phyloP scores from a whole-genome alignment of 53 echinoderm and acorn worm species.

The Antedon mediterranea region DNA sequence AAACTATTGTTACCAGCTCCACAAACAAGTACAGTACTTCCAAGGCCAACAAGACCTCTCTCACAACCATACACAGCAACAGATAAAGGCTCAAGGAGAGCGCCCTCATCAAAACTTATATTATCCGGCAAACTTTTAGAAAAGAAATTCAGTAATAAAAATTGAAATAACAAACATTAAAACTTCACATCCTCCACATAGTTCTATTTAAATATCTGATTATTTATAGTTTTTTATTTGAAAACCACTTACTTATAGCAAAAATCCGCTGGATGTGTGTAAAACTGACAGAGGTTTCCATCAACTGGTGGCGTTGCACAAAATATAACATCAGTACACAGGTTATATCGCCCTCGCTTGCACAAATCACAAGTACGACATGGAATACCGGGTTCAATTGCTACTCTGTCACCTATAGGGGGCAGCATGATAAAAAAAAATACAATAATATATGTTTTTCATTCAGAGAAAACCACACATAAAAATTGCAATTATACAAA shows the following conservation, averaged over 20 bases:
- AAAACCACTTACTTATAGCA: slow-evolving; percentile 30
- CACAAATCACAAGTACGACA: slow-evolving; percentile 32
- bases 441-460: not conserved
- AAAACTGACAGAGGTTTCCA: slow-evolving; percentile 29
- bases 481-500: too few species aligned
- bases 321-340: slow-evolving; percentile 31
- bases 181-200: too few species aligned
- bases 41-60: slow-evolving; percentile 26
- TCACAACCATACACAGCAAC: slow-evolving; percentile 43
- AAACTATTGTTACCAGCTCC: slow-evolving; percentile 18
- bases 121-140: slow-evolving; percentile 25
- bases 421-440: not conserved
- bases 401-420: slow-evolving; percentile 40
- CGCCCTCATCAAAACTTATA: slow-evolving; percentile 38
- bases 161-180: too few species aligned
- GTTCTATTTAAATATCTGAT: too few species aligned
- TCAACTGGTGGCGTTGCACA: slow-evolving; percentile 49
- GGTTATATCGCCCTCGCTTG: slow-evolving; percentile 27
- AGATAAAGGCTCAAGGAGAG: slow-evolving; percentile 34
- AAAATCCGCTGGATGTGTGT: slow-evolving; percentile 40
- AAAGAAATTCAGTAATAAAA: not conserved
- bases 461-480: too few species aligned
- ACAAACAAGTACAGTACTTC: slow-evolving; percentile 24
- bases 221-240: too few species aligned
- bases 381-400: slow-evolving; percentile 35